Evolutionary conservation across 1,140 invertebrate species (phyloP).

Genomic region (Palaemon carinicauda): DNA sequence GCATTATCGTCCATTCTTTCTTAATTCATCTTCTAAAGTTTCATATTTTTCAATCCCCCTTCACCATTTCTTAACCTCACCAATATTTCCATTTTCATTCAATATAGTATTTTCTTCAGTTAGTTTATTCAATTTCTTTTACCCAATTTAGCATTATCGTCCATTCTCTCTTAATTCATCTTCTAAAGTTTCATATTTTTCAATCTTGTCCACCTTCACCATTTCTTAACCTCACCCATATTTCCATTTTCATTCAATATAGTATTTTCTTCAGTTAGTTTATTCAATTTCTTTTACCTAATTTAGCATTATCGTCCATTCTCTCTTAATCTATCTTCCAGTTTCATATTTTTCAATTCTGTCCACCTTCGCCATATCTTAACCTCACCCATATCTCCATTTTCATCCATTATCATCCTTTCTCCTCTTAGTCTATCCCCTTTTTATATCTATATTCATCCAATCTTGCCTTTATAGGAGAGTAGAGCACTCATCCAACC

Average conservation of each 20-base stretch:
- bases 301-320: too few species aligned
- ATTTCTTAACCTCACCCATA: background rate
- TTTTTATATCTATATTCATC: background rate
- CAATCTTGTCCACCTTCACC: too few species aligned
- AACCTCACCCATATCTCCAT: too few species aligned
- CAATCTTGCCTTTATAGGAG: conserved; percentile 17
- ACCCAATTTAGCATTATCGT: too few species aligned
- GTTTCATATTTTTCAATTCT: too few species aligned
- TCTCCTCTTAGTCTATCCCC: background rate
- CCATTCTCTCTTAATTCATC: background rate
- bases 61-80: too few species aligned
- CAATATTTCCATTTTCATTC: too few species aligned
- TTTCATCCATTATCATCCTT: too few species aligned
- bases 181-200: too few species aligned
- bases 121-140: too few species aligned
- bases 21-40: background rate
- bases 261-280: background rate
- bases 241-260: background rate
- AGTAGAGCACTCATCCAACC: conserved; percentile 15
- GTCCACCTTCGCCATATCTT: too few species aligned
- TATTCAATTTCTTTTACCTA: background rate
- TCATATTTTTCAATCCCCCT: background rate
- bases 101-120: too few species aligned
- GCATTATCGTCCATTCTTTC: background rate
- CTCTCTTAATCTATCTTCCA: background rate